Conservation (phyloP, 2,888 invertebrate species). For the Eudemis profundana region DNA sequence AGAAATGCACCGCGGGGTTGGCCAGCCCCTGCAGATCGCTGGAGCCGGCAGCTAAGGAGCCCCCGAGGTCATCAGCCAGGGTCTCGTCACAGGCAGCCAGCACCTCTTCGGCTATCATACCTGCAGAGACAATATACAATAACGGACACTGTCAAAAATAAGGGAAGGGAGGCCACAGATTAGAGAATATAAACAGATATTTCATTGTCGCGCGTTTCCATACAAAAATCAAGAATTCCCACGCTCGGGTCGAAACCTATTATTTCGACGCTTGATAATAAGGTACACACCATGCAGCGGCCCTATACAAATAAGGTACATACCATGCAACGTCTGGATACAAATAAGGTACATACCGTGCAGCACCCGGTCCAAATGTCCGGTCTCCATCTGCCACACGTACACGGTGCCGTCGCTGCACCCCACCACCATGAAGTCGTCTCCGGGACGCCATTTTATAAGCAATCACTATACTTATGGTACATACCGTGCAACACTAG, state of each 20-base stretch:
- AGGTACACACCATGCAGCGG: no score
- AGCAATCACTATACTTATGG: no score
- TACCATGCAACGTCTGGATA: not conserved
- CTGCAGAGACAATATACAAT: slow-evolving; percentile 60
- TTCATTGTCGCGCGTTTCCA: no score
- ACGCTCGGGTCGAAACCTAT: no score
- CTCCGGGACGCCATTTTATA: slow-evolving; percentile 98
- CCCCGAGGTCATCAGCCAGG: slow-evolving; percentile 81
- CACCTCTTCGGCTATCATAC: slow-evolving; percentile 98
- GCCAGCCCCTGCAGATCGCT: slow-evolving; percentile 84
- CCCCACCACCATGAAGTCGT: slow-evolving; percentile 99
- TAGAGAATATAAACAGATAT: no score
- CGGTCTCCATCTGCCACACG: slow-evolving; percentile 99
- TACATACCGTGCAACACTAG: no score
- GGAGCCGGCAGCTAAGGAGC: slow-evolving; percentile 64
- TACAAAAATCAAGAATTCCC: no score
- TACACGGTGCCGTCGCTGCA: slow-evolving; percentile 99
- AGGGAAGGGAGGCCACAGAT: no score
- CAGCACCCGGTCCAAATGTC: slow-evolving; percentile 97
- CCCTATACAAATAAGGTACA: not conserved
- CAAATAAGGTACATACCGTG: slow-evolving; percentile 86
- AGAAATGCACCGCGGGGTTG: slow-evolving; percentile 98
- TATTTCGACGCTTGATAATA: no score
- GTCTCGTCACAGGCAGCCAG: slow-evolving; percentile 96
- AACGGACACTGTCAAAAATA: not conserved